phyloP scores from a whole-genome alignment of 2,113 vertebrate genomes.

The Canis aureus region DNA sequence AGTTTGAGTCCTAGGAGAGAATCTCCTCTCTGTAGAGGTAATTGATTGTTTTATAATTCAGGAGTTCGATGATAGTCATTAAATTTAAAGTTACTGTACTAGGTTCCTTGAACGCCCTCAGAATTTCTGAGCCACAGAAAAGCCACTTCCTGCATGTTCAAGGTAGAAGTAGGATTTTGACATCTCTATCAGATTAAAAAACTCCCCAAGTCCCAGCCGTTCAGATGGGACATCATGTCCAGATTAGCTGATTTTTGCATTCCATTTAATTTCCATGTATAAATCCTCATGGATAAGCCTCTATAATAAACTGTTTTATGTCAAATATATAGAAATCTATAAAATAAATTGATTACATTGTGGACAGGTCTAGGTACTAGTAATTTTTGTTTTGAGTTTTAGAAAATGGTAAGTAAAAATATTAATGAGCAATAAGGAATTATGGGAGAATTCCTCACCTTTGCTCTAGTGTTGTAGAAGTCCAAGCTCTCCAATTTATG shows the following conservation, averaged over 20 bases:
- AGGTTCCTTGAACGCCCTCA: not conserved
- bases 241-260: not conserved
- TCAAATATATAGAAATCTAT: not conserved
- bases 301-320: not conserved
- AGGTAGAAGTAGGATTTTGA: not conserved
- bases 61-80: not conserved
- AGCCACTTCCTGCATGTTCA: not conserved
- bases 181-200: not conserved
- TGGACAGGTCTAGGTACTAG: not conserved
- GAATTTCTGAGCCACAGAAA: not conserved
- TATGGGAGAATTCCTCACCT: not conserved
- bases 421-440: not conserved
- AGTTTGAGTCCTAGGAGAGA: not conserved
- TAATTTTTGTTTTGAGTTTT: slow-evolving; percentile 32
- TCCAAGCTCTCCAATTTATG: not conserved
- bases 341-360: not conserved
- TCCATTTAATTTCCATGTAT: not conserved
- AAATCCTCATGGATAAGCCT: not conserved
- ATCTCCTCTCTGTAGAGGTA: not conserved
- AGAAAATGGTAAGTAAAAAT: slow-evolving; percentile 36
- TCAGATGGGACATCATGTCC: not conserved
- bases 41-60: not conserved
- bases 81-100: not conserved
- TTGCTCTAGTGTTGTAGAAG: not conserved
- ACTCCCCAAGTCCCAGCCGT: not conserved